A percentile compares a stretch with the other conserved stretches of the same genome.
Evolutionary conservation across 2,888 invertebrate genomes (phyloP).

Genomic region (Diaprepes abbreviatus): DNA sequence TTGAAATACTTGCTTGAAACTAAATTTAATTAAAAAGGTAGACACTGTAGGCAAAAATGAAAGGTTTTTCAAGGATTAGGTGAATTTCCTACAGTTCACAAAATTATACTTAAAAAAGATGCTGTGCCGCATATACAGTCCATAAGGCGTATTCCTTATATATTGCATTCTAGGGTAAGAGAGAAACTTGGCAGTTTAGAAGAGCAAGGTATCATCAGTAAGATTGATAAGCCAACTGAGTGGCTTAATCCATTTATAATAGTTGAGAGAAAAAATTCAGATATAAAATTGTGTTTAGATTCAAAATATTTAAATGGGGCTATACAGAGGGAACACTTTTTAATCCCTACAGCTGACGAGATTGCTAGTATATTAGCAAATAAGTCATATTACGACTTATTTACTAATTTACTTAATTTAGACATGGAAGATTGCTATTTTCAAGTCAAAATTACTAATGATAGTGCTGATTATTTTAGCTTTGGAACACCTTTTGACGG

Average conservation of each 20-base stretch:
- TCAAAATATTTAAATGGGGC: constrained; percentile 43
- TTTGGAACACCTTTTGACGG: no score
- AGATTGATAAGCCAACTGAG: no score
- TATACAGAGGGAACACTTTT: no score
- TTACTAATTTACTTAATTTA: constrained; percentile 47
- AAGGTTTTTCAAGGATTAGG: constrained; percentile 36
- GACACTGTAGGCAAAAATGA: constrained; percentile 5
- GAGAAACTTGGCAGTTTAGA: constrained; percentile 10
- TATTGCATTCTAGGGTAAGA: constrained; percentile 31
- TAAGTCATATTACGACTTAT: no score
- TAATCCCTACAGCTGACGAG: no score
- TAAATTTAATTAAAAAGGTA: constrained; percentile 33
- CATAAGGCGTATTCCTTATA: constrained; percentile 32
- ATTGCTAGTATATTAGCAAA: no score
- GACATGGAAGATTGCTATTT: constrained; percentile 49
- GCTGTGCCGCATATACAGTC: no score
- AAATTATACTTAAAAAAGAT: constrained; percentile 37
- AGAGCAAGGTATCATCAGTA: constrained; percentile 24
- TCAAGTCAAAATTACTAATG: constrained; percentile 38
- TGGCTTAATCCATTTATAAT: constrained; percentile 48
- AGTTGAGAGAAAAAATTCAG: constrained; percentile 48
- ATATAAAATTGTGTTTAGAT: constrained; percentile 46
- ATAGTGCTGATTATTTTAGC: no score
- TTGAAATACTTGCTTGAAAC: constrained; percentile 25
- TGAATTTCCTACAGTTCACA: constrained; percentile 26